Evolutionary conservation across 2,888 invertebrate genomes (phyloP), one percentile per base, ranked within the genome.

Genomic region (Tridacna gigas): DNA sequence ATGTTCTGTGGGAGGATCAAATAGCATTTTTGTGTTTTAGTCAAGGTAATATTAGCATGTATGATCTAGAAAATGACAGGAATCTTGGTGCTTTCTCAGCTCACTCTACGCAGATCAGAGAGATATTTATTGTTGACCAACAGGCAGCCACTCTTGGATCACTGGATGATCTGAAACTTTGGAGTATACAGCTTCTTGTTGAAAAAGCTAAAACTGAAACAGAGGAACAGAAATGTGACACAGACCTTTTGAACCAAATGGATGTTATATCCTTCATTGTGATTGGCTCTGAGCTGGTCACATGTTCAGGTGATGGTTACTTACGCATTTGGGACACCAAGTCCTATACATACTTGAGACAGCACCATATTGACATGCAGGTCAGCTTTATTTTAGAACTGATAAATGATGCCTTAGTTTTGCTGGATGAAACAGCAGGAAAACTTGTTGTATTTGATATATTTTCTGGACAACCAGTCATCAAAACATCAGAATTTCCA

Each of bases 1-100:
- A 82, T 47, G 82, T 91, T 2, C 65, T 79, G 12, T 91, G 91
- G 90, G 89, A 90, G 47, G 81, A 89, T 25, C 74, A 84, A 12
- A 66, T 85, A 13, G 82, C 85, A 7, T 61, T 91, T n/a, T 56
- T 92, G 26, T 88, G 89, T n/a, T 89, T 89, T 63, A 51, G 56
- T 25, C 80, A 71, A 37, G 90, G 91, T 28, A 73, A 80, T 51
- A 79, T 91, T 9, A 80, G 74, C 28, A 47, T 91, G 37, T 91
- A 88, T 80, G 88, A 89, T 73, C 45, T 82, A 9, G 75, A 74
- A 12, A 80, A 84, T 22, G 83, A 88, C 13, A 74, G 80, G 45
- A 80, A 77, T 26, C 71, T 82, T 28, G 88, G 89, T 45, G 69
- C 80, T 20, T 88, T 90, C 71, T 65, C 79, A n/a, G 89, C 90